Conservation (phyloP, 2,888 invertebrate genomes). For the Epinotia demarniana region DNA sequence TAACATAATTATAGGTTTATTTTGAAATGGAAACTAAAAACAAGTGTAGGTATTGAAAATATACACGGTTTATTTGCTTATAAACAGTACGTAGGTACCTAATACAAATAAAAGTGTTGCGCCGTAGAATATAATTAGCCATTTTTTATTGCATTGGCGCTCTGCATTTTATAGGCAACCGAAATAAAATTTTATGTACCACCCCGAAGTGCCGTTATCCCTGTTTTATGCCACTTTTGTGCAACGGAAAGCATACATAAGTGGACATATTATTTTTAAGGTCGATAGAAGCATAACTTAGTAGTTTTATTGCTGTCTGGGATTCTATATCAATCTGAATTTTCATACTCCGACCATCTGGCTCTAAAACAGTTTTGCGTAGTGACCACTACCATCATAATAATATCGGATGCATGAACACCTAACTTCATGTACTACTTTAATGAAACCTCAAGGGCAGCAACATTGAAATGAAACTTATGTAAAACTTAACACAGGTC, state of each 20-base stretch:
- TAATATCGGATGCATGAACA: background rate
- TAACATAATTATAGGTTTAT: no score
- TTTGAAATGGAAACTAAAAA: no score
- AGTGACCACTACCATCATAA: no score
- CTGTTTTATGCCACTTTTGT: constrained; percentile 48
- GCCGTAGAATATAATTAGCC: constrained; percentile 38
- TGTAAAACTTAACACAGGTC: no score
- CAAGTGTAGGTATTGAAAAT: no score
- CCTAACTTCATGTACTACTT: background rate
- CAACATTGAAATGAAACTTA: no score
- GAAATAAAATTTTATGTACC: constrained; percentile 48
- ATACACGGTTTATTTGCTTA: no score
- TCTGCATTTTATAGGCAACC: constrained; percentile 49
- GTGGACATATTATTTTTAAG: constrained; percentile 42
- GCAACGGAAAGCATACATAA: constrained; percentile 39
- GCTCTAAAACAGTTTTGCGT: background rate
- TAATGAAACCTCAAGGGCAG: background rate
- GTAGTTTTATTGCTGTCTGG: constrained; percentile 48
- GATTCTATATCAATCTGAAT: constrained; percentile 1
- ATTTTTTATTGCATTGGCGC: constrained; percentile 44
- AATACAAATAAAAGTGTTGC: background rate
- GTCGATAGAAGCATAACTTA: constrained; percentile 35
- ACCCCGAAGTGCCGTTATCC: constrained; percentile 45
- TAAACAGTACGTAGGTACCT: background rate
- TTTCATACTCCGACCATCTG: constrained; percentile 9